Evolutionary conservation across 2,797 vertebrate genomes (phyloP).

Genomic region (Scolopax bukidnonensis): DNA sequence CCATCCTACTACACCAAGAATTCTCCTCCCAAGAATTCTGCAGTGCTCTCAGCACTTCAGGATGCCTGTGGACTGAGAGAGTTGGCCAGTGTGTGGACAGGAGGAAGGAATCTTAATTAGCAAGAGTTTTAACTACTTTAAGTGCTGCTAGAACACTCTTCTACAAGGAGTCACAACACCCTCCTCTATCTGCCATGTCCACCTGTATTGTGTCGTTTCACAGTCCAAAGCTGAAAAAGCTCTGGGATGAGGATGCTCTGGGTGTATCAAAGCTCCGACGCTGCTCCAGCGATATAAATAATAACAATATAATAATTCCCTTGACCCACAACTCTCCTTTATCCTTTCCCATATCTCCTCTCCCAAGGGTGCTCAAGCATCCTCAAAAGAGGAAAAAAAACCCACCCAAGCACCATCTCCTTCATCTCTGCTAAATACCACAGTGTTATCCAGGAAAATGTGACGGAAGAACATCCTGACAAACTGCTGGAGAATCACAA

Average conservation of each 20-base stretch:
- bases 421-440: background rate
- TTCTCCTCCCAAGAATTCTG: background rate
- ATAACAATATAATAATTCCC: background rate
- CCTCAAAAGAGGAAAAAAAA: background rate
- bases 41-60: rapidly evolving
- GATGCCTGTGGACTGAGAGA: background rate
- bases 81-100: background rate
- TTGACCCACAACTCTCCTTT: rapidly evolving
- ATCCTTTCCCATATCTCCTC: background rate
- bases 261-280: background rate
- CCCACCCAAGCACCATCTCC: background rate
- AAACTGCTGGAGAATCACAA: background rate
- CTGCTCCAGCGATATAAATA: background rate
- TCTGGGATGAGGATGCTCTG: background rate
- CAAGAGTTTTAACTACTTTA: background rate
- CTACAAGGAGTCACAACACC: background rate
- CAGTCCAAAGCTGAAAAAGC: background rate
- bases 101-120: background rate
- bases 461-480: background rate
- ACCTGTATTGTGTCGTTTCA: background rate
- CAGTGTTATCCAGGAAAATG: background rate
- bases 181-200: background rate
- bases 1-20: background rate
- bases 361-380: background rate
- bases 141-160: background rate